phyloP scores from a whole-genome alignment of 2,113 vertebrate species.

The Calyptomena viridis region DNA sequence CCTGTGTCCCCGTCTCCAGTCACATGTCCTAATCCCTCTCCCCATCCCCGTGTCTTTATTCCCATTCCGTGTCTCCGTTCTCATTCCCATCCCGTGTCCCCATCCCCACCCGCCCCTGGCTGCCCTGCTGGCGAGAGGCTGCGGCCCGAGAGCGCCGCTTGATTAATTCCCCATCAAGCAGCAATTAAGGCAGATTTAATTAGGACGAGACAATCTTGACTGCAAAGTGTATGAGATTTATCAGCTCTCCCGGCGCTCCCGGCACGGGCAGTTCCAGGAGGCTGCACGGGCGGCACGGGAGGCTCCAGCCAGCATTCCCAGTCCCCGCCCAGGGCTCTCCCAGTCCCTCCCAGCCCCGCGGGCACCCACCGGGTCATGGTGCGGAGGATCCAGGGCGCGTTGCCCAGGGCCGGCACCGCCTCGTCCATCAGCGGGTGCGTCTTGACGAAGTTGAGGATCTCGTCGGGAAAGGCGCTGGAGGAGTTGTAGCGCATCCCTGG shows the following conservation, averaged over 20 bases:
- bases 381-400: slow-evolving; percentile 89
- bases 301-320: not conserved
- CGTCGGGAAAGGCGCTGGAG: slow-evolving; percentile 91
- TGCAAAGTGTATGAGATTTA: slow-evolving; percentile 36
- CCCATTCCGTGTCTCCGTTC: not conserved
- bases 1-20: not conserved
- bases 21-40: too few relatives aligned
- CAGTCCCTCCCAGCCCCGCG: not conserved
- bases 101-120: fast-evolving
- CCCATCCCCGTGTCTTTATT: too few relatives aligned
- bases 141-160: not conserved
- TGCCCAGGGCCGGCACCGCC: slow-evolving; percentile 87
- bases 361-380: slow-evolving; percentile 87
- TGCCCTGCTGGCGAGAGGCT: not conserved
- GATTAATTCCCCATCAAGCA: slow-evolving; percentile 67
- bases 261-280: not conserved
- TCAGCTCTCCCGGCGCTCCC: not conserved
- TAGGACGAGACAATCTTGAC: slow-evolving; percentile 33
- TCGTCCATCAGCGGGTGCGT: slow-evolving; percentile 96
- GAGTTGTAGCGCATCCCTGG: slow-evolving; percentile 89
- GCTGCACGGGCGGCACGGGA: not conserved
- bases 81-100: not conserved
- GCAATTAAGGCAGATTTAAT: slow-evolving; percentile 71
- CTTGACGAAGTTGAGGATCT: slow-evolving; percentile 95
- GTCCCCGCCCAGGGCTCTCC: not conserved